A percentile compares a stretch with the other conserved stretches of the same genome.
Conservation (phyloP, 1,140 invertebrate genomes). For the Elysia chlorotica region DNA sequence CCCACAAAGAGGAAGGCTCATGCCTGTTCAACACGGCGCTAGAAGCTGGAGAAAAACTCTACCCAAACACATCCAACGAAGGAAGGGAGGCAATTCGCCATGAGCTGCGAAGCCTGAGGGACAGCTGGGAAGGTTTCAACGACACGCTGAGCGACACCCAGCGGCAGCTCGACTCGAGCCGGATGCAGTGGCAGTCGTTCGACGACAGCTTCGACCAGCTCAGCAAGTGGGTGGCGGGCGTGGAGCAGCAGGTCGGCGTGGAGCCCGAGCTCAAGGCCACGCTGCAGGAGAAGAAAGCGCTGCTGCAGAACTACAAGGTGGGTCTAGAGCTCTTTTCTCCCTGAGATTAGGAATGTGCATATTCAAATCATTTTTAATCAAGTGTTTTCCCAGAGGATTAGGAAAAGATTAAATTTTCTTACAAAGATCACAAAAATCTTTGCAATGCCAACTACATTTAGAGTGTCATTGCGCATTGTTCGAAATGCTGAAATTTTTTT, state of each 20-base stretch:
- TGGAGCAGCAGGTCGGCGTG: constrained; percentile 87
- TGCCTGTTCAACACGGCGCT: constrained; percentile 78
- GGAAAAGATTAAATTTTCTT: no score
- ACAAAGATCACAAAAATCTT: no score
- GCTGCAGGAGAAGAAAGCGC: constrained; percentile 90
- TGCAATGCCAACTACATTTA: no score
- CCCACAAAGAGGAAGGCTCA: constrained; percentile 72
- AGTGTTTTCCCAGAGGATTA: no score
- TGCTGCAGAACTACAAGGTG: constrained; percentile 92
- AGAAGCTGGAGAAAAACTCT: constrained; percentile 84
- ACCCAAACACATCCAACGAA: constrained; percentile 83
- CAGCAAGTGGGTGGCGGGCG: constrained; percentile 88
- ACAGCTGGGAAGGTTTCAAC: constrained; percentile 80
- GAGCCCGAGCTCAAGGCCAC: constrained; percentile 88
- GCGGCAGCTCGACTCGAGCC: constrained; percentile 81
- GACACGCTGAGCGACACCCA: constrained; percentile 83
- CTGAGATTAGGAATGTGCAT: no score
- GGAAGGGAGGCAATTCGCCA: constrained; percentile 82
- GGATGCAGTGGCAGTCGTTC: constrained; percentile 58
- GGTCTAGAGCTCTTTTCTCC: no score
- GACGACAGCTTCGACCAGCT: constrained; percentile 74
- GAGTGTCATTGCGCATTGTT: no score
- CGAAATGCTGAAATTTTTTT: no score
- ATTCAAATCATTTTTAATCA: no score
- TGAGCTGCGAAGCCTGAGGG: constrained; percentile 80